Percentiles rank a stretch among this genome's conserved stretches.
Evolutionary conservation across 2,888 invertebrate species (phyloP).

Genomic region (Leptinotarsa rubiginosa): DNA sequence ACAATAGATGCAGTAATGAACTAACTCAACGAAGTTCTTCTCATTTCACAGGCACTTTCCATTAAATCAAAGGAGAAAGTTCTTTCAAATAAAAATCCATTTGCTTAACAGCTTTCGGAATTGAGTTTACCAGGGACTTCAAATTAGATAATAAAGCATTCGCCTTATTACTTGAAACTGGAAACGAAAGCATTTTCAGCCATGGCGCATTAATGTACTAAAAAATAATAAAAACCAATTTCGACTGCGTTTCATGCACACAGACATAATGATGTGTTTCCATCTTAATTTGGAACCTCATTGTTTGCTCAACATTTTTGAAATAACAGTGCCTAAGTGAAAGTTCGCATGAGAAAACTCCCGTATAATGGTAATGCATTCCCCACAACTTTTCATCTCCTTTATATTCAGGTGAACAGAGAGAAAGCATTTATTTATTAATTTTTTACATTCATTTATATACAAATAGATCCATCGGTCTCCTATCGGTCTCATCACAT

Average conservation of each 20-base stretch:
- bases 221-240: slow-evolving; percentile 4
- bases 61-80: slow-evolving; percentile 10
- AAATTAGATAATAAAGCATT: slow-evolving; percentile 19
- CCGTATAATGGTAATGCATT: not conserved
- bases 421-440: no score
- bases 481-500: no score
- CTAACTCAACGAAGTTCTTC: not conserved
- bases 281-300: not conserved
- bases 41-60: slow-evolving; percentile 10
- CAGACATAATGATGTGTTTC: not conserved
- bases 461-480: no score
- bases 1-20: not conserved
- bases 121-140: slow-evolving; percentile 8
- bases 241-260: not conserved
- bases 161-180: slow-evolving; percentile 6
- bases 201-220: not conserved
- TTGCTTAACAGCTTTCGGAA: slow-evolving; percentile 17
- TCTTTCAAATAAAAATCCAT: slow-evolving; percentile 11
- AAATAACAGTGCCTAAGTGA: slow-evolving; percentile 12
- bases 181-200: slow-evolving; percentile 2
- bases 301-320: not conserved
- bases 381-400: not conserved
- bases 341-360: not conserved
- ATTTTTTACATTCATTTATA: no score
- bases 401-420: not conserved